Evolutionary conservation across 2,888 invertebrate genomes (phyloP).

Genomic region (Schizaphis graminum): DNA sequence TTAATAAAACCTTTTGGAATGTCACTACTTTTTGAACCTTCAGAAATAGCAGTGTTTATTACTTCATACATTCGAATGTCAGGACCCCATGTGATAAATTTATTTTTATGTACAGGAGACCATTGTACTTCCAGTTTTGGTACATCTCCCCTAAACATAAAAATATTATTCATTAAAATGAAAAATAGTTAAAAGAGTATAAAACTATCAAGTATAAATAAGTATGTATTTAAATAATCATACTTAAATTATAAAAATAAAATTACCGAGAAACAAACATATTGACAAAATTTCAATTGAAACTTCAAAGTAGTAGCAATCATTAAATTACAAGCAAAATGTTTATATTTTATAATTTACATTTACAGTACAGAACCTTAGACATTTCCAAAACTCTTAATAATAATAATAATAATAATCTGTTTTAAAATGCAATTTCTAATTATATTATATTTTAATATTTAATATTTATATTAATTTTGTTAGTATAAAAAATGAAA

Average conservation of each 20-base stretch:
- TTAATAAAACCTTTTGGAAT: slow-evolving; percentile 48
- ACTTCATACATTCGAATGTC: slow-evolving; percentile 88
- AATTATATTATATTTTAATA: too few species aligned
- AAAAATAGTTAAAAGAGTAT: background rate
- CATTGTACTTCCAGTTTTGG: slow-evolving; percentile 85
- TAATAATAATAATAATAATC: background rate
- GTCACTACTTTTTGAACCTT: slow-evolving; percentile 42
- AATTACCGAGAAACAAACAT: slow-evolving; percentile 44
- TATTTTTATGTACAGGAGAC: slow-evolving; percentile 84
- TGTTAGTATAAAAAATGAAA: background rate
- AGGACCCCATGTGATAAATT: slow-evolving; percentile 91
- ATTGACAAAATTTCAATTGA: background rate
- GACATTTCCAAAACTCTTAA: background rate
- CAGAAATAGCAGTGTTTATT: slow-evolving; percentile 15
- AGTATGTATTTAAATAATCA: background rate
- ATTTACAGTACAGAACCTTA: background rate
- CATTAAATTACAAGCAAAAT: background rate
- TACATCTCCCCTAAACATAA: slow-evolving; percentile 27
- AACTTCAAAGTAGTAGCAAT: background rate
- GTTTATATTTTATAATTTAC: background rate
- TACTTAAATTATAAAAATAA: background rate
- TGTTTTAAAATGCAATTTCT: background rate
- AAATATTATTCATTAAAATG: background rate
- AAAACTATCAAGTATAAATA: background rate
- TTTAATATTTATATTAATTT: background rate